Percentiles rank a stretch among this genome's conserved stretches.
Conservation (phyloP, 2,113 vertebrate species). For the Microcebus lehilahytsara region DNA sequence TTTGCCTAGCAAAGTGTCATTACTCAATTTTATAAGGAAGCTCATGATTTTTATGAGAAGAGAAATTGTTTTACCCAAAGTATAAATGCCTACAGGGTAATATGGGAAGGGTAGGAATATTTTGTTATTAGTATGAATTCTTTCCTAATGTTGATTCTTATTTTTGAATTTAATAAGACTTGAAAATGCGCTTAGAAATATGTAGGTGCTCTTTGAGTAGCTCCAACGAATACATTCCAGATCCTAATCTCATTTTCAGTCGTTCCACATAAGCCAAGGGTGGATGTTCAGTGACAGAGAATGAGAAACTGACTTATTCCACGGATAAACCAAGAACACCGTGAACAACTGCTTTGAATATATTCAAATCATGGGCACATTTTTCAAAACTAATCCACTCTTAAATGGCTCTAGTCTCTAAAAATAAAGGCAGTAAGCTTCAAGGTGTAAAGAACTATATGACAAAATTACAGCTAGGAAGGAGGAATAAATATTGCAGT, state of each 20-base stretch:
- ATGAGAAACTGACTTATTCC: neutral
- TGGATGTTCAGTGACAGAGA: neutral
- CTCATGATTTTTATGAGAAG: neutral
- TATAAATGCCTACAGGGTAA: neutral
- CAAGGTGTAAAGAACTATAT: neutral
- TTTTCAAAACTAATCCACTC: neutral
- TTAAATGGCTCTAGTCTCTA: no score
- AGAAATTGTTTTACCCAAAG: neutral
- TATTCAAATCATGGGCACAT: neutral
- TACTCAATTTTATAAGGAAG: neutral
- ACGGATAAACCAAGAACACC: neutral
- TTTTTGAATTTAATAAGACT: constrained; percentile 18
- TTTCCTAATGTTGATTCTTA: constrained; percentile 1
- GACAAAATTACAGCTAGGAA: neutral
- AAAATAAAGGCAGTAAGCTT: neutral
- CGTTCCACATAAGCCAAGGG: neutral
- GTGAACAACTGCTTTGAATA: neutral
- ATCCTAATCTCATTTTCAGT: neutral
- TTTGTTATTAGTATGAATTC: neutral
- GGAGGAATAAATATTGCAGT: neutral
- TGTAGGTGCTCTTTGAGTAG: neutral
- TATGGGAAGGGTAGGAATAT: neutral
- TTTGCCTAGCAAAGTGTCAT: neutral
- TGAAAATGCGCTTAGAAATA: neutral
- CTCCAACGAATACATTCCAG: neutral